phyloP scores from a whole-genome alignment of 1,140 invertebrate genomes.

The Plutomurus gul region DNA sequence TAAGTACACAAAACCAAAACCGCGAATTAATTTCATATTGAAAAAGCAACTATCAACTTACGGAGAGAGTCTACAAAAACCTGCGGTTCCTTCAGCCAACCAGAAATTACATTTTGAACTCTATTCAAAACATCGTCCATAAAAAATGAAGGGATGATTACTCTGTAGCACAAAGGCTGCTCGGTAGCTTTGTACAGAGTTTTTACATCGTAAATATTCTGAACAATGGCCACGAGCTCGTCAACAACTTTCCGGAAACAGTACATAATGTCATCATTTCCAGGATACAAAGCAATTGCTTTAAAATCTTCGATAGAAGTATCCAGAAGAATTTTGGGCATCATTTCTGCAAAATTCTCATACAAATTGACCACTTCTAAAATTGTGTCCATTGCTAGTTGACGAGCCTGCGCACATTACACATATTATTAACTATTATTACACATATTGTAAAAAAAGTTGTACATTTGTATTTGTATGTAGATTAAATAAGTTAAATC shows the following conservation, averaged over 20 bases:
- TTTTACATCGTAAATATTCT: conserved; percentile 39
- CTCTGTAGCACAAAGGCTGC: background rate
- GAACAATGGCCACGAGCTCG: conserved; percentile 40
- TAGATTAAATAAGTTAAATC: background rate
- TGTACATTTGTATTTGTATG: background rate
- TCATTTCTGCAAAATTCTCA: conserved; percentile 37
- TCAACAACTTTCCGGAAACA: conserved; percentile 50
- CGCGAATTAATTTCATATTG: background rate
- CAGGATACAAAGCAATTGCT: conserved; percentile 34
- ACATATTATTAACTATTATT: background rate
- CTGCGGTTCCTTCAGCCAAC: conserved; percentile 37
- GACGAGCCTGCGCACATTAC: conserved; percentile 23
- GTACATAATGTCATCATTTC: conserved; percentile 42
- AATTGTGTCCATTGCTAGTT: conserved; percentile 35
- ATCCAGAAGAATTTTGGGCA: conserved; percentile 48
- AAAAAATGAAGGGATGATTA: conserved; percentile 31
- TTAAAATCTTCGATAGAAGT: conserved; percentile 40
- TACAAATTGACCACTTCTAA: conserved; percentile 41
- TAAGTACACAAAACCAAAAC: background rate
- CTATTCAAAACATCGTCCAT: conserved; percentile 21
- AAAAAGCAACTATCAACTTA: conserved; percentile 7
- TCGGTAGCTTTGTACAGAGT: background rate
- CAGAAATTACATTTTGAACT: conserved; percentile 28
- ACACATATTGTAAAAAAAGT: background rate
- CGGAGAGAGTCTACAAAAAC: conserved; percentile 31